Evolutionary conservation across 2,888 invertebrate species (phyloP).

Genomic region (Quadroppia sp.): DNA sequence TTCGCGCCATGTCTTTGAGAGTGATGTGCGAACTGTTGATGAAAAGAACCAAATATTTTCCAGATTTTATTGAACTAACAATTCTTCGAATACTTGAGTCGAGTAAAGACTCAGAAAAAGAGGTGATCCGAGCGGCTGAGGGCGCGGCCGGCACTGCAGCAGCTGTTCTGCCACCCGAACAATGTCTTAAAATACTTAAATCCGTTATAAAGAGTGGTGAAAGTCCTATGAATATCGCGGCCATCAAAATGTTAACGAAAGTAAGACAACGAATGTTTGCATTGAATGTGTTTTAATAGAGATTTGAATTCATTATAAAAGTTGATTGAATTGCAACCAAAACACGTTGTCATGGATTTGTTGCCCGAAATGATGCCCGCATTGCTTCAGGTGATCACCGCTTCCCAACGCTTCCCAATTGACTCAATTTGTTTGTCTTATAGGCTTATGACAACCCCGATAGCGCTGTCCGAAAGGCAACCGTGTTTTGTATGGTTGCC

Average conservation of each 20-base stretch:
- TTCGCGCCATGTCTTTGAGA: slow-evolving; percentile 57
- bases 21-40: slow-evolving; percentile 80
- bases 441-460: slow-evolving; percentile 86
- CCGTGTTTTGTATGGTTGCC: slow-evolving; percentile 95
- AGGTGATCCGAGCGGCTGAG: slow-evolving; percentile 73
- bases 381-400: slow-evolving; percentile 66
- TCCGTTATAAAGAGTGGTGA: slow-evolving; percentile 83
- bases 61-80: slow-evolving; percentile 83
- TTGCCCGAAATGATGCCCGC: slow-evolving; percentile 79
- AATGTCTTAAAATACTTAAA: slow-evolving; percentile 68
- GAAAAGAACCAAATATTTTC: slow-evolving; percentile 70
- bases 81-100: slow-evolving; percentile 82
- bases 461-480: slow-evolving; percentile 89
- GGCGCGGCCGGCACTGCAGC: slow-evolving; percentile 62
- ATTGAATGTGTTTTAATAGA: not conserved
- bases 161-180: slow-evolving; percentile 72
- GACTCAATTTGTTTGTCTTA: slow-evolving; percentile 19
- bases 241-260: slow-evolving; percentile 78
- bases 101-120: slow-evolving; percentile 63
- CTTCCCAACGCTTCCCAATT: not conserved
- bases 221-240: slow-evolving; percentile 81
- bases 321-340: slow-evolving; percentile 69
- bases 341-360: slow-evolving; percentile 65
- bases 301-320: slow-evolving; percentile 15
- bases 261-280: slow-evolving; percentile 44